Conservation (phyloP, 2,888 invertebrate genomes). For the Heliconius ismenius region DNA sequence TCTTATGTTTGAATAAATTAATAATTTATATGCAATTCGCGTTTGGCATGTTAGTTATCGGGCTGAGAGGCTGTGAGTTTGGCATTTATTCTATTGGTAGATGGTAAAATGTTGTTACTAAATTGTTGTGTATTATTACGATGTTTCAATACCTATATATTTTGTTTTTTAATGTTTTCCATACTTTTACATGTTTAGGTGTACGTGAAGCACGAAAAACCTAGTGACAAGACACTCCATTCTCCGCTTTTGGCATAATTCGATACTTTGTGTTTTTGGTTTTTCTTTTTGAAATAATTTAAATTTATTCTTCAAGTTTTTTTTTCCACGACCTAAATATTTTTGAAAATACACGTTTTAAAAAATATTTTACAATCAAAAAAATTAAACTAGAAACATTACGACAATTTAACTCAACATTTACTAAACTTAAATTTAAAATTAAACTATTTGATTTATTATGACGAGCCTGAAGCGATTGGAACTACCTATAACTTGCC, state of each 20-base stretch:
- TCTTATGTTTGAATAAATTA: slow-evolving; percentile 42
- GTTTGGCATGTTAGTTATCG: slow-evolving; percentile 26
- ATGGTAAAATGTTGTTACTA: background rate
- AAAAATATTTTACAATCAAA: too few species aligned
- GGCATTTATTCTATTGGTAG: slow-evolving; percentile 1
- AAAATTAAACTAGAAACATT: too few species aligned
- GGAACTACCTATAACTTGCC: slow-evolving; percentile 45
- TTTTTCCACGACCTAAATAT: too few species aligned
- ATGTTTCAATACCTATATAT: background rate
- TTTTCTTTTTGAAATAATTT: too few species aligned
- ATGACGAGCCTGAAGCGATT: background rate
- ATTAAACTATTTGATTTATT: slow-evolving; percentile 4
- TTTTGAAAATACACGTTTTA: too few species aligned
- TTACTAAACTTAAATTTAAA: background rate
- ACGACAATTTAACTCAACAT: background rate
- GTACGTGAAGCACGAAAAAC: background rate
- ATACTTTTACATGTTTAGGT: background rate
- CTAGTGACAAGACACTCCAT: background rate
- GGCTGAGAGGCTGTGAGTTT: background rate
- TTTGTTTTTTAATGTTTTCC: background rate
- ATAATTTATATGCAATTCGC: slow-evolving; percentile 42
- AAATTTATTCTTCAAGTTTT: too few species aligned
- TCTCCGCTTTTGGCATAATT: too few species aligned
- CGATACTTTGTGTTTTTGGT: too few species aligned
- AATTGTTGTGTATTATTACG: background rate